Base-by-base conservation (phyloP, 2,113 vertebrate species). In the Megalops atlanticus region DNA sequence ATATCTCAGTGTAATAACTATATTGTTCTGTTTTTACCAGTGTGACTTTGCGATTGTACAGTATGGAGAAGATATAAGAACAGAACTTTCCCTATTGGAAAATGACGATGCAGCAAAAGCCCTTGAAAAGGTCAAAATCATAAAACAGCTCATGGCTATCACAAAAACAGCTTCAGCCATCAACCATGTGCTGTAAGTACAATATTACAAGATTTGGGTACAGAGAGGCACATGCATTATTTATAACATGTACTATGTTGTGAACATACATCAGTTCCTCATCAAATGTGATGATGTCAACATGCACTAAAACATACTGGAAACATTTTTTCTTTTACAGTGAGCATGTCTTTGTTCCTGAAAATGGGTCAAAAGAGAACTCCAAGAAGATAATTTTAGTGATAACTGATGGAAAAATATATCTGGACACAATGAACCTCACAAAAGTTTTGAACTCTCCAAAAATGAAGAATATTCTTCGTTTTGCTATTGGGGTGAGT, bases 121-220 rank as follows among this genome's bases (percentile, higher is more conserved):
- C 11, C 82, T 95, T 6, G 38, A 82, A 76, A 94, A 85, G 81
- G 85, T 95, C 21, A 73, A 87, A 64, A 80, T 79, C 21, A 90
- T 95, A 77, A 6, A 38, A 35, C 94, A 96, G 85, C 83, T 95
- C n/a, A n/a, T 52, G 0, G 1, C 1, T 47, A 15, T 81, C 47
- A 95, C 94, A 35, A 90, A 79, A 81, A 95, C 95, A 0, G 94
- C 94, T n/a, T 95, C 94, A 1, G 95, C 95, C 68, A 93, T 96
- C 40, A 85, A 94, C 74, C 91, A 95, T 4, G 94, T 94, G 73
- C 90, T 95, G 95, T 96, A 86, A 94, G 94, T 94, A 84, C 73
- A 24, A 73, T 4, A 36, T 49, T 36, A 43, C 6, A 18, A 71
- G 18, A n/a, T n/a, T n/a, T n/a, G n/a, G n/a, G n/a, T n/a, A n/a